Conservation (phyloP, 2,888 invertebrate genomes). For the Pyrrhia umbra region DNA sequence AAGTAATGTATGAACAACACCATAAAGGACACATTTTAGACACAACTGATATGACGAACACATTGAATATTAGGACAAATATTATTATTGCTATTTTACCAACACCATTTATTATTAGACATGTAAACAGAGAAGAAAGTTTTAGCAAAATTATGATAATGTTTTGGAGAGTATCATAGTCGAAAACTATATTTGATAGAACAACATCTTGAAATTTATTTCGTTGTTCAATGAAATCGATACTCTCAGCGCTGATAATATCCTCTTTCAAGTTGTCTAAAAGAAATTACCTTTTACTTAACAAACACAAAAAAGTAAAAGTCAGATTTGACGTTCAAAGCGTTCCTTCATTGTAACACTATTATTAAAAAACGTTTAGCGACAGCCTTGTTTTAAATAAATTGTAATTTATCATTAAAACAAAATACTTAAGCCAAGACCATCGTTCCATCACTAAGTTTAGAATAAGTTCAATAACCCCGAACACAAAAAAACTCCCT, state of each 20-base stretch:
- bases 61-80: constrained; percentile 30
- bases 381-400: no score
- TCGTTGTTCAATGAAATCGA: no score
- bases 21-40: constrained; percentile 48
- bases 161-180: neutral
- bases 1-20: constrained; percentile 42
- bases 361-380: no score
- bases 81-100: constrained; percentile 46
- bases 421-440: neutral
- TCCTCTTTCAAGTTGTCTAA: no score
- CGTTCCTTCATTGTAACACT: no score
- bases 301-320: no score
- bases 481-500: neutral
- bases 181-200: neutral
- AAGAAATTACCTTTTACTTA: no score
- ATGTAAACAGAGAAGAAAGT: constrained; percentile 45
- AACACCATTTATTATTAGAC: constrained; percentile 47
- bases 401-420: neutral
- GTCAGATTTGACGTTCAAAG: no score
- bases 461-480: neutral
- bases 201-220: neutral
- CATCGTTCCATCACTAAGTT: neutral
- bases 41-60: constrained; percentile 44
- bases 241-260: no score
- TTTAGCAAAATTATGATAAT: constrained; percentile 19